Evolutionary conservation across 2,888 invertebrate species (phyloP).

Genomic region (Clistopyga incitator): DNA sequence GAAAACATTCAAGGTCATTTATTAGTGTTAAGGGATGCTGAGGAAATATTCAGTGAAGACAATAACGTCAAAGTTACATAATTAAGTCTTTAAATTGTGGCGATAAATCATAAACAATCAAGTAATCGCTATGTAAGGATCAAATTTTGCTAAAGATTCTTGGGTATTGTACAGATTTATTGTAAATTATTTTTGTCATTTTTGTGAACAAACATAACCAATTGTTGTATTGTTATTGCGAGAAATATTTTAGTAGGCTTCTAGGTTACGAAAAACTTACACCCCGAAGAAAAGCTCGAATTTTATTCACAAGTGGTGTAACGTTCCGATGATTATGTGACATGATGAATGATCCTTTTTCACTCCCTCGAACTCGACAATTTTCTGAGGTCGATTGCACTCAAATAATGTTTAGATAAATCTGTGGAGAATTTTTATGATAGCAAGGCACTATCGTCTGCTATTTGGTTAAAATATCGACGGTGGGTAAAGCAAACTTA

Average conservation of each 20-base stretch:
- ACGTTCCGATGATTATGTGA: conserved; percentile 62
- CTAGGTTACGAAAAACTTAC: conserved; percentile 69
- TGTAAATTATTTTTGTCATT: neutral
- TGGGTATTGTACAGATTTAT: neutral
- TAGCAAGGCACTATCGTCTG: neutral
- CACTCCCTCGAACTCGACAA: neutral
- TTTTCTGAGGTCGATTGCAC: neutral
- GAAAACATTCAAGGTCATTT: neutral
- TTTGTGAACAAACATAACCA: neutral
- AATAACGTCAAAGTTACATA: conserved; percentile 36
- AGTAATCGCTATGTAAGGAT: neutral
- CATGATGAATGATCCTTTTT: neutral
- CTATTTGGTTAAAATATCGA: neutral
- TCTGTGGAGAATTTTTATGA: neutral
- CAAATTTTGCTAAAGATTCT: neutral
- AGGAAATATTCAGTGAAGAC: neutral
- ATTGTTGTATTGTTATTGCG: neutral
- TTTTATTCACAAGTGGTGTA: conserved; percentile 60
- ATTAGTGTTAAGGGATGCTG: too few species aligned
- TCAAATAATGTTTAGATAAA: neutral
- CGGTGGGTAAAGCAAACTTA: neutral
- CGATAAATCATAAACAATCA: neutral
- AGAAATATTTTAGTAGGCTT: conserved; percentile 17
- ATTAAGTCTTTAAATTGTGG: neutral
- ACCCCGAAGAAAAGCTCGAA: conserved; percentile 70